Evolutionary conservation across 2,113 vertebrate species (phyloP).

Genomic region (Chrysochloris asiatica): DNA sequence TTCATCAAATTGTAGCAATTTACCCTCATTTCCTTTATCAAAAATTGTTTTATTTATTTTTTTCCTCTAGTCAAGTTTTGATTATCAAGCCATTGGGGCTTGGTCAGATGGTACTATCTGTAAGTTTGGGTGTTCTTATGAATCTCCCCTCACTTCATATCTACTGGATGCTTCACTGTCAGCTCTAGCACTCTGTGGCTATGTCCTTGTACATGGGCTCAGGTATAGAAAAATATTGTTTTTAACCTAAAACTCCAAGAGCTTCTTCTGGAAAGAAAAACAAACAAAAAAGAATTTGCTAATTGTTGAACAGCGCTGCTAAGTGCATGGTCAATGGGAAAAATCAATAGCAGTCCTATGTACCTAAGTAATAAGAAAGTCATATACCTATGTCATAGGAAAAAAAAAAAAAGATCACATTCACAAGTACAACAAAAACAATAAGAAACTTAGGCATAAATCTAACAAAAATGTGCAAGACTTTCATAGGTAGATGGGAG

Average conservation of each 20-base stretch:
- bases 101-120: no score
- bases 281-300: not conserved
- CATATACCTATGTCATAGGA: not conserved
- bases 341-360: not conserved
- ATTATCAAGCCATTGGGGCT: no score
- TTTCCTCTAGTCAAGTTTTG: no score
- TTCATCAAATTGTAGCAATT: no score
- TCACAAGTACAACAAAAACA: not conserved
- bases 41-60: no score
- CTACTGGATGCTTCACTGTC: no score
- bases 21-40: no score
- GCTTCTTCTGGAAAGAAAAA: not conserved
- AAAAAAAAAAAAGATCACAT: not conserved
- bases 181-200: no score
- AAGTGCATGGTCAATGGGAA: not conserved
- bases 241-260: slow-evolving; percentile 9
- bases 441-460: slow-evolving; percentile 9
- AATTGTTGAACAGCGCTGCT: not conserved
- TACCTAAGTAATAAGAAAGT: not conserved
- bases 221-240: no score
- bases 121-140: no score
- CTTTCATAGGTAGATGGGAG: slow-evolving; percentile 24
- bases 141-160: no score
- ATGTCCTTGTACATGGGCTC: no score
- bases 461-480: not conserved